Percentiles rank a stretch among this genome's conserved stretches.
Conservation (phyloP, 2,113 vertebrate genomes). For the Baryphthengus martii region DNA sequence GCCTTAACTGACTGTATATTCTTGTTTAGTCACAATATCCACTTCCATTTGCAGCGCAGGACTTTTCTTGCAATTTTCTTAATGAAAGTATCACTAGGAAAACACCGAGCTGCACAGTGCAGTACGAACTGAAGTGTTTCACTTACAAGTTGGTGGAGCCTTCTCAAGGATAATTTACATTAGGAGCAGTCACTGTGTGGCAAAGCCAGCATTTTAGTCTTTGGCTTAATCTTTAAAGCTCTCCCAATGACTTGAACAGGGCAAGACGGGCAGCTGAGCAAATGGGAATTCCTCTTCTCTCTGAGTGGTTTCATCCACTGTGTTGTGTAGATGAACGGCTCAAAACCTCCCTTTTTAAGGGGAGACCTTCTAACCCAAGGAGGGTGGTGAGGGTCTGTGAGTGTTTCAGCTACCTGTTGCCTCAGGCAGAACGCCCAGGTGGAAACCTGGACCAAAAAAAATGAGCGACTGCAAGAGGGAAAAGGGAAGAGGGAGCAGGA, state of each 20-base stretch:
- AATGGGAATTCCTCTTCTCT: background rate
- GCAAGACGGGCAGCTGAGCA: background rate
- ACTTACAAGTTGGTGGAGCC: background rate
- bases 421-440: background rate
- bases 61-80: background rate
- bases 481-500: background rate
- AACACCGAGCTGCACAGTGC: background rate
- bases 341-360: background rate
- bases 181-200: background rate
- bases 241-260: background rate
- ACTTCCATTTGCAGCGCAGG: background rate
- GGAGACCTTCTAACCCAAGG: background rate
- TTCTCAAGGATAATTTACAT: background rate
- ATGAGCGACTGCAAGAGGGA: background rate
- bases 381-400: background rate
- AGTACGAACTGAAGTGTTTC: background rate
- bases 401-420: background rate
- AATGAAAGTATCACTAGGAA: background rate
- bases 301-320: background rate
- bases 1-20: constrained; percentile 5
- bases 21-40: background rate
- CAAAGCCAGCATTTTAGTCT: background rate
- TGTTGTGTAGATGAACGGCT: no score
- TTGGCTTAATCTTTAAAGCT: background rate
- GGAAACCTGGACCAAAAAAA: background rate